phyloP scores from a whole-genome alignment of 2,888 invertebrate genomes.

The Spilosoma lubricipeda region DNA sequence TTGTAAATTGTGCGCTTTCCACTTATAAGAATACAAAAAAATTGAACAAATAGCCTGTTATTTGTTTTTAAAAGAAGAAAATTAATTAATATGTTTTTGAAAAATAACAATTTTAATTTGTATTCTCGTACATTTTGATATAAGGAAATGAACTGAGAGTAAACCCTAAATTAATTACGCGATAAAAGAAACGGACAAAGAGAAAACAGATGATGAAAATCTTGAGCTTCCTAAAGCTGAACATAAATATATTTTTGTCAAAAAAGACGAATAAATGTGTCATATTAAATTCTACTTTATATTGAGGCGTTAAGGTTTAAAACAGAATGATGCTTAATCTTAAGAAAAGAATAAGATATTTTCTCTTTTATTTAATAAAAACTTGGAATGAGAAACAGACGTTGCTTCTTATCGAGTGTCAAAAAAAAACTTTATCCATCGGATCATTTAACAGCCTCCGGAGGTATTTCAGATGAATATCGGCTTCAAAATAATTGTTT shows the following conservation, averaged over 20 bases:
- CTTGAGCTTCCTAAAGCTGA: constrained; percentile 6
- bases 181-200: background rate
- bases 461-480: constrained; percentile 20
- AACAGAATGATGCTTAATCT: background rate
- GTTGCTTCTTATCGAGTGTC: constrained; percentile 36
- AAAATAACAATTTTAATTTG: too few relatives aligned
- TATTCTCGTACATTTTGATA: too few relatives aligned
- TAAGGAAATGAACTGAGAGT: too few relatives aligned
- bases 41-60: too few relatives aligned
- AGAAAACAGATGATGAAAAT: background rate
- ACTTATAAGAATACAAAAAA: too few relatives aligned
- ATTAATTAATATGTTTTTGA: too few relatives aligned
- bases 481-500: constrained; percentile 27
- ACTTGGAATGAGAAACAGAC: constrained; percentile 16
- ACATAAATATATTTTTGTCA: constrained; percentile 6
- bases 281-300: constrained; percentile 1
- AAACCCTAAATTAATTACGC: background rate
- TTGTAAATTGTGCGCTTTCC: too few relatives aligned
- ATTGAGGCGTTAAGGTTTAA: background rate
- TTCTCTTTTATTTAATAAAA: constrained; percentile 44
- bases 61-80: too few relatives aligned
- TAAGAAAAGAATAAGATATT: constrained; percentile 19
- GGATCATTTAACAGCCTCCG: constrained; percentile 32
- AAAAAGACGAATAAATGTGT: background rate
- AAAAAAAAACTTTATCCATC: constrained; percentile 40